Conservation (phyloP, 2,113 vertebrate species). For the Eira barbara region DNA sequence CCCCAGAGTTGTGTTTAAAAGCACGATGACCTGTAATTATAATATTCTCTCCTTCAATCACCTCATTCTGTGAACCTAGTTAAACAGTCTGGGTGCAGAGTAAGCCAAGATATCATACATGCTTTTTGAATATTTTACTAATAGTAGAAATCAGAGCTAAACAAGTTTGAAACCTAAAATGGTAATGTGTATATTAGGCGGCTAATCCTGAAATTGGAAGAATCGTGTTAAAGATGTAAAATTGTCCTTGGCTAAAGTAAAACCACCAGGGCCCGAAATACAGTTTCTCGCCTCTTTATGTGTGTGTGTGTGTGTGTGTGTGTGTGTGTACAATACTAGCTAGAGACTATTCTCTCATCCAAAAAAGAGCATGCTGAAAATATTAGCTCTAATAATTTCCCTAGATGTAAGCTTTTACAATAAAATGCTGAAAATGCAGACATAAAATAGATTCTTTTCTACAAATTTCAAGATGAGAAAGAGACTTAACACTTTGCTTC, state of each 20-base stretch:
- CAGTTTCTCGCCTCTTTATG: neutral
- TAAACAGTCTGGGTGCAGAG: slow-evolving; percentile 2
- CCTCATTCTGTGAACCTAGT: neutral
- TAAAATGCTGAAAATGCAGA: neutral
- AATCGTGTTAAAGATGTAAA: neutral
- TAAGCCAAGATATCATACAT: neutral
- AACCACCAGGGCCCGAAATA: neutral
- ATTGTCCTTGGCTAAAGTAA: neutral
- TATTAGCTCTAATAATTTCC: neutral
- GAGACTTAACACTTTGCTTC: neutral
- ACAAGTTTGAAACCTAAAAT: neutral
- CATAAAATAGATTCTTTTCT: neutral
- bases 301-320: too few relatives aligned
- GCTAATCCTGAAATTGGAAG: neutral
- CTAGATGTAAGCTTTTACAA: neutral
- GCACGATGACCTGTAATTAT: neutral
- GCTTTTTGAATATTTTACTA: neutral
- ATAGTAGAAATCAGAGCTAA: neutral
- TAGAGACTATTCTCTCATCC: neutral
- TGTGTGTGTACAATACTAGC: neutral
- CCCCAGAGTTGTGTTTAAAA: neutral
- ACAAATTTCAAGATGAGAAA: slow-evolving; percentile 24
- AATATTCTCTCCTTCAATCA: neutral
- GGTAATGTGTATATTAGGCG: neutral
- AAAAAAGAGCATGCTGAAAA: neutral